phyloP scores from a whole-genome alignment of 1,140 invertebrate genomes.

The Papilio machaon region DNA sequence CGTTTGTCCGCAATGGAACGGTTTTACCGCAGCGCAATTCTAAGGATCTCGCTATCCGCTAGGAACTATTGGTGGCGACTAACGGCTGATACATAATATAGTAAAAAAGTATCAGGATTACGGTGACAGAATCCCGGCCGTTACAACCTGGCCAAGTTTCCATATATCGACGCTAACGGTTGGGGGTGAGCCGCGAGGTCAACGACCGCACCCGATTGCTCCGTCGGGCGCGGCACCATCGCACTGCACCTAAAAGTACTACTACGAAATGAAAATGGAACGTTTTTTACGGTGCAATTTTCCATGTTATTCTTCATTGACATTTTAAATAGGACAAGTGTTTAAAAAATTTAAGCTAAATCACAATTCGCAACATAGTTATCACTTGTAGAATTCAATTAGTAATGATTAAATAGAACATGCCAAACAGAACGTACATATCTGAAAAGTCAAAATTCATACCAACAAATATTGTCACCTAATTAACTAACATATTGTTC shows the following conservation, averaged over 20 bases:
- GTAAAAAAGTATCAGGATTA: constrained; percentile 37
- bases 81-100: not conserved
- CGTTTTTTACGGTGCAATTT: constrained; percentile 33
- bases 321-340: not conserved
- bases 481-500: no score
- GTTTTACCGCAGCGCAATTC: constrained; percentile 23
- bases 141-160: constrained; percentile 62
- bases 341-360: not conserved
- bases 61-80: not conserved
- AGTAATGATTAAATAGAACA: no score
- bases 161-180: constrained; percentile 75
- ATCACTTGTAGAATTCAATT: not conserved
- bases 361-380: not conserved
- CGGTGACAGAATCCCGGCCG: constrained; percentile 47
- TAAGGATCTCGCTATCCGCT: constrained; percentile 12
- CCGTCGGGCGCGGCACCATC: constrained; percentile 53
- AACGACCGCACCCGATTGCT: constrained; percentile 60
- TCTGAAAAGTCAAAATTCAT: no score
- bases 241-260: constrained; percentile 32
- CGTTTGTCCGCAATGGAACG: not conserved
- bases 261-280: constrained; percentile 35
- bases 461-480: no score
- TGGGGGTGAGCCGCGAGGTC: constrained; percentile 63
- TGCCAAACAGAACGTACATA: no score
- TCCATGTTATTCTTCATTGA: not conserved